Conservation (phyloP, 2,113 vertebrate species). For the Stigmatopora argus region DNA sequence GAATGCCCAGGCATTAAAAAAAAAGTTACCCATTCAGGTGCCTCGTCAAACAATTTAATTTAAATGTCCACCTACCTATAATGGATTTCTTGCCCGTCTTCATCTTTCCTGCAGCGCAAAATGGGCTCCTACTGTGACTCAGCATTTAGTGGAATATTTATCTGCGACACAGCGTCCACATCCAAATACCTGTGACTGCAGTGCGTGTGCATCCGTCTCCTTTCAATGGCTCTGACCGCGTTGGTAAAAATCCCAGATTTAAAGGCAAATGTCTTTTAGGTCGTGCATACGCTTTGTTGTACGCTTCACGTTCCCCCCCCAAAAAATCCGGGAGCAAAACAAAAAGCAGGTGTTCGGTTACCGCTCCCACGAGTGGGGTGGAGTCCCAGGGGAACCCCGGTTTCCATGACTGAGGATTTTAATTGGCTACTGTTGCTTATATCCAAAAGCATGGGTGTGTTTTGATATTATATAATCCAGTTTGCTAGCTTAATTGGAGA, state of each 20-base stretch:
- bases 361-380: conserved; percentile 44
- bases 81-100: conserved; percentile 72
- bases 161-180: conserved; percentile 39
- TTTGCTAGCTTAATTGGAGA: conserved; percentile 3
- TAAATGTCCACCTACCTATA: conserved; percentile 56
- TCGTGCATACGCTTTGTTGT: conserved; percentile 50
- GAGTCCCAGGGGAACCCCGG: conserved; percentile 33
- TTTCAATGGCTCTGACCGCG: conserved; percentile 19
- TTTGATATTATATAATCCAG: not conserved
- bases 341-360: conserved; percentile 67
- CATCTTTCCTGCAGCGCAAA: conserved; percentile 45
- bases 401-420: conserved; percentile 47
- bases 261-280: conserved; percentile 38
- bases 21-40: conserved; percentile 8
- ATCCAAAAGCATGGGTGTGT: not conserved
- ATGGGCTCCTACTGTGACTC: not conserved
- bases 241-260: conserved; percentile 35
- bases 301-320: not conserved
- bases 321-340: conserved; percentile 38
- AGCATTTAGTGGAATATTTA: conserved; percentile 15
- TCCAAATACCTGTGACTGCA: conserved; percentile 16
- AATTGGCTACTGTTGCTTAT: conserved; percentile 24
- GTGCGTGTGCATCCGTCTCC: conserved; percentile 14
- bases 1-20: not conserved
- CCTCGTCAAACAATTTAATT: conserved; percentile 8